These are phyloP conservation scores for Heliconius erato DNA, from an alignment of 2,888 invertebrate genomes.

Conservation along the genomic window DNA sequence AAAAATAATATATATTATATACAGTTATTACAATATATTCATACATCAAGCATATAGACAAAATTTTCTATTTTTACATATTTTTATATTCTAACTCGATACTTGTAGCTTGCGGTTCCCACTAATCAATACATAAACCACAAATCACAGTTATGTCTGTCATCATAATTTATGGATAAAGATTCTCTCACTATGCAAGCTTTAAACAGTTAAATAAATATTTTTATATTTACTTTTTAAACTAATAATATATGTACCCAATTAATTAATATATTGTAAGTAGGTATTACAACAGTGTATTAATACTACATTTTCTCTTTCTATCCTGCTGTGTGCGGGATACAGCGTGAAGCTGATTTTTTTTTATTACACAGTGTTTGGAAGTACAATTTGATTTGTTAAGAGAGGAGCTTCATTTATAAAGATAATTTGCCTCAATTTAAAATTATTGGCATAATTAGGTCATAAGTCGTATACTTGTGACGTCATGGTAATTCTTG, in stretches of 20 bases:
- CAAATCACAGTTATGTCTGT: constrained; percentile 42
- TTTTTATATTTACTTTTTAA: not conserved
- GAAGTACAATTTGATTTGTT: not conserved
- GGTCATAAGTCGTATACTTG: constrained; percentile 51
- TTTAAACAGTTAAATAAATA: not conserved
- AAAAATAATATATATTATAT: not conserved
- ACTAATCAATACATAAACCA: constrained; percentile 24
- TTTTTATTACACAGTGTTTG: not conserved
- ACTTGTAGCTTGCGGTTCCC: not conserved
- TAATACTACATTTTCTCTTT: too few species aligned
- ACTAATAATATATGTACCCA: not conserved
- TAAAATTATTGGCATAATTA: constrained; percentile 54
- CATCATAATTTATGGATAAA: constrained; percentile 20
- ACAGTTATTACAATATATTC: too few species aligned
- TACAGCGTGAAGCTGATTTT: too few species aligned
- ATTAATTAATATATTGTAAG: not conserved
- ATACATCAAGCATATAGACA: not conserved
- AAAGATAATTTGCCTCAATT: constrained; percentile 51
- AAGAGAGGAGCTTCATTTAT: constrained; percentile 35
- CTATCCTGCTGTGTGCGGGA: too few species aligned
- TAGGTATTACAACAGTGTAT: not conserved
- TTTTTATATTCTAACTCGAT: not conserved
- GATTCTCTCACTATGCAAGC: constrained; percentile 10
- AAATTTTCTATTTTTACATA: not conserved
- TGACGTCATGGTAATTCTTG: constrained; percentile 38